A percentile compares a stretch with the other conserved stretches of the same genome.
phyloP scores from a whole-genome alignment of 2,797 vertebrate species.

The Cossypha dichroa region DNA sequence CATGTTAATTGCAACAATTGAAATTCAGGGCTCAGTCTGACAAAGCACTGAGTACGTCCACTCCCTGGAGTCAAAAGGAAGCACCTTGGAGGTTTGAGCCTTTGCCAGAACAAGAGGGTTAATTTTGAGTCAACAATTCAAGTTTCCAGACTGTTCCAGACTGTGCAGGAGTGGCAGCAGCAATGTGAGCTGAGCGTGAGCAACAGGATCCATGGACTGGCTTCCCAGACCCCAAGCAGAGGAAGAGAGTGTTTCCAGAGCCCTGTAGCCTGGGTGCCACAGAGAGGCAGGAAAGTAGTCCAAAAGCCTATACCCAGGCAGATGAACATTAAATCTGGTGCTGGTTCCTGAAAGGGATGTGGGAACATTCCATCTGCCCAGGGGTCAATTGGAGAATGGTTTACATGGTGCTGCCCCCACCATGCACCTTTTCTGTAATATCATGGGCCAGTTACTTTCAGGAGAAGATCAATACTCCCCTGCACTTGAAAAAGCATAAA shows the following conservation, averaged over 20 bases:
- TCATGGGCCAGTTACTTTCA: background rate
- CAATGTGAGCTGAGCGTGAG: background rate
- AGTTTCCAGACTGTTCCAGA: constrained; percentile 42
- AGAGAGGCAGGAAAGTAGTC: background rate
- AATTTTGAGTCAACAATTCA: constrained; percentile 33
- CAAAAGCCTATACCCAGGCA: background rate
- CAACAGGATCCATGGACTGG: background rate
- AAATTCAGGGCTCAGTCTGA: constrained; percentile 45
- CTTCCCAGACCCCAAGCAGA: background rate
- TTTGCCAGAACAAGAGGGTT: constrained; percentile 20
- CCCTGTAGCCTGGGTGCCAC: accelerated
- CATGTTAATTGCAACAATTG: constrained; percentile 21
- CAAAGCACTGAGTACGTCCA: constrained; percentile 16
- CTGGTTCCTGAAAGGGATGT: accelerated
- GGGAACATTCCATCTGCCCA: background rate
- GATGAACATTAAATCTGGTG: background rate
- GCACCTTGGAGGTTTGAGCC: constrained; percentile 44
- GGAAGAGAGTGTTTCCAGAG: background rate
- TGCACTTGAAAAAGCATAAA: background rate
- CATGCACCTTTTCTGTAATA: background rate
- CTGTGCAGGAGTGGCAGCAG: background rate
- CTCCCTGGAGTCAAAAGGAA: constrained; percentile 51
- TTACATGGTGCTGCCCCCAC: background rate
- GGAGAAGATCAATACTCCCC: background rate
- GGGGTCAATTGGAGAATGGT: background rate